Evolutionary conservation across 2,797 vertebrate genomes (phyloP), one percentile per base, ranked within the genome.

Genomic region (Pseudochaenichthys georgianus): DNA sequence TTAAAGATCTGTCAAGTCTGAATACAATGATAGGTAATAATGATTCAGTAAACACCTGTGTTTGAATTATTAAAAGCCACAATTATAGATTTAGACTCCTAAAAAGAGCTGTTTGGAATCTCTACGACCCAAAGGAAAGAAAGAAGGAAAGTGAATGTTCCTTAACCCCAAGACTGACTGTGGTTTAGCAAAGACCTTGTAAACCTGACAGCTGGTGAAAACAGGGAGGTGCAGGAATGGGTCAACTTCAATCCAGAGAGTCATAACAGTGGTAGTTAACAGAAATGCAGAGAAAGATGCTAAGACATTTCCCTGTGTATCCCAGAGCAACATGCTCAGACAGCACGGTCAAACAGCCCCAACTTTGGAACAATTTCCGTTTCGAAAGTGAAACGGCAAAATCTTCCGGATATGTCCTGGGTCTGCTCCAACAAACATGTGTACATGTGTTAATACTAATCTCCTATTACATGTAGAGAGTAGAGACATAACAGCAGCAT

Each of bases 241-340:
- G 82, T 89, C 83, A 83, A 78, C 74, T 64, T 70, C 17, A 78
- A 80, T 19, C 53, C 75, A 82, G 70, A 90, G 68, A 90, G 82
- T 82, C 72, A 75, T 93, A 90, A 79, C 78, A 80, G 70, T 69
- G 62, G 28, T 28, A 74, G 73, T 74, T 64, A 87, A 86, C 80
- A 90, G 55, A 80, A 81, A 90, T 67, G 70, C 45, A 78, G 70
- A 75, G 66, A 72, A 75, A 81, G 75, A 80, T 75, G 61, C 82
- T 64, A 4, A 80, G 53, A 68, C 83, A 91, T 92, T 88, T 86
- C 74, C 43, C 52, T 21, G 48, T 58, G 88, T 54, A 86, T 81
- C 91, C 90, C 86, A 51, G 82, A 84, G 93, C 90, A 94, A 93
- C 92, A 78, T n/a, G 43, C 60, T 65, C 70, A 81, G 67, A 70